Percentiles rank a stretch among this genome's conserved stretches.
phyloP scores from a whole-genome alignment of 2,797 vertebrate genomes.

The Danio choprae region DNA sequence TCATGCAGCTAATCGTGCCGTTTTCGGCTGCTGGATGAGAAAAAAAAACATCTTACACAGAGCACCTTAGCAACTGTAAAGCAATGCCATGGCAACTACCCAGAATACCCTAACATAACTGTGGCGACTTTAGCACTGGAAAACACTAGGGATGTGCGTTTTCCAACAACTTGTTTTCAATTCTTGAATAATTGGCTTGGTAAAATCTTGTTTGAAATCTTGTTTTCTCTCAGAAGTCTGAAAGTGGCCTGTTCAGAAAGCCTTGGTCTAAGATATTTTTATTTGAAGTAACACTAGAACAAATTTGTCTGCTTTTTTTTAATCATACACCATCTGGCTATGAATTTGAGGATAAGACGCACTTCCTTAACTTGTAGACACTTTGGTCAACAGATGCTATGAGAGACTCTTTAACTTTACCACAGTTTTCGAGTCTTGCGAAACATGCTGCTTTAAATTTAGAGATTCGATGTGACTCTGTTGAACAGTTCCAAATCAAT shows the following conservation, averaged over 20 bases:
- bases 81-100: constrained; percentile 5
- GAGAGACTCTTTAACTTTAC: background rate
- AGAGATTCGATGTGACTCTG: background rate
- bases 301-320: background rate
- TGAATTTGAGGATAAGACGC: background rate
- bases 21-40: background rate
- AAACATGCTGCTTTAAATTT: constrained; percentile 29
- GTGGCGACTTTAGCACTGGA: background rate
- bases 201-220: background rate
- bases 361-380: constrained; percentile 29
- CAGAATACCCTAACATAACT: background rate
- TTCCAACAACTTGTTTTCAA: background rate
- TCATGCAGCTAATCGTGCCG: background rate
- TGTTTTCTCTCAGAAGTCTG: background rate
- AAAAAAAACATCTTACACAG: background rate
- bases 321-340: constrained; percentile 28
- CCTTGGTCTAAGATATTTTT: background rate
- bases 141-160: background rate
- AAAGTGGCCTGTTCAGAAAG: constrained; percentile 8
- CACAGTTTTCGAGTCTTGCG: background rate
- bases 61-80: constrained; percentile 1
- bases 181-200: background rate
- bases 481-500: background rate
- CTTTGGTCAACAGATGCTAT: background rate
- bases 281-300: constrained; percentile 1